Percentiles rank a stretch among this genome's conserved stretches.
phyloP scores from a whole-genome alignment of 1,140 invertebrate genomes.

The Drosophila truncata region DNA sequence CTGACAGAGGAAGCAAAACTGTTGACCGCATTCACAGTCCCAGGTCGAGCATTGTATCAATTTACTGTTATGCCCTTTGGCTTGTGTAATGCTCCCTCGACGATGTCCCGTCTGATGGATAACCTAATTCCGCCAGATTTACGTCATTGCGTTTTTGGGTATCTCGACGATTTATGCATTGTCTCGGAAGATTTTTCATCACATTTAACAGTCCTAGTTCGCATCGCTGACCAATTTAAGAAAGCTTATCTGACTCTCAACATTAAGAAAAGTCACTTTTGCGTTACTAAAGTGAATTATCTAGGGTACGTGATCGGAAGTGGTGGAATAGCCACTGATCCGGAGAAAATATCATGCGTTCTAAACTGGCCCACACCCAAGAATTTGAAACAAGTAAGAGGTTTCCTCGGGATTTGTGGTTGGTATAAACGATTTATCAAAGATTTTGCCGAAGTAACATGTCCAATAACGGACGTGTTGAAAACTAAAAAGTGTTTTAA shows the following conservation, averaged over 20 bases:
- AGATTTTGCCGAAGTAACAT: not conserved
- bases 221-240: not conserved
- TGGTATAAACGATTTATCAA: conserved; percentile 2
- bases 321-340: not conserved
- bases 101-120: too few species aligned
- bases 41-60: not conserved
- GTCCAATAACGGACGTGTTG: too few species aligned
- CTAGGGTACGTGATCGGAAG: conserved; percentile 1
- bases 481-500: too few species aligned
- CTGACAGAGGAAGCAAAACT: not conserved
- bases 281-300: conserved; percentile 2
- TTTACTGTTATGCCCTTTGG: too few species aligned
- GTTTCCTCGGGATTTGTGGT: not conserved
- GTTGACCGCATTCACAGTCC: not conserved
- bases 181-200: too few species aligned
- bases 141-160: too few species aligned
- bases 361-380: too few species aligned
- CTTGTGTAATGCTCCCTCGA: too few species aligned
- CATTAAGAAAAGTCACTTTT: not conserved
- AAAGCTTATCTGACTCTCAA: conserved; percentile 1
- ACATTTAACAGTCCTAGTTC: conserved; percentile 4
- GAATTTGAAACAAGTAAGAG: too few species aligned
- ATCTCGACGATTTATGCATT: too few species aligned
- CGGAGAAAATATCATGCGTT: not conserved
- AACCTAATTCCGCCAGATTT: too few species aligned